Conservation (phyloP, 2,888 invertebrate species). For the Caenorhabditis plicata region DNA sequence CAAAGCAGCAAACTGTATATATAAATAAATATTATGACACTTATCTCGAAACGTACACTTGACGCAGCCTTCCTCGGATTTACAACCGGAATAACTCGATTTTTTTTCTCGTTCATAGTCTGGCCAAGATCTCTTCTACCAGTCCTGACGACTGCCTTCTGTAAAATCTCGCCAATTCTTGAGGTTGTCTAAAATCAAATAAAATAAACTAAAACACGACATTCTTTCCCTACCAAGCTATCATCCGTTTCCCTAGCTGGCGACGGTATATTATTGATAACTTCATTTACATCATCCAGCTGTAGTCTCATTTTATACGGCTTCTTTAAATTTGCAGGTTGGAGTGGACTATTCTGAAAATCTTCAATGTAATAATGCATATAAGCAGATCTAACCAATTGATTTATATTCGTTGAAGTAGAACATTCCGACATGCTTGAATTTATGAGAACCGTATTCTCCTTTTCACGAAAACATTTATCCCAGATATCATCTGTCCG, state of each 20-base stretch:
- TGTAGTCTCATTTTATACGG: constrained; percentile 22
- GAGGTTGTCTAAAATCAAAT: constrained; percentile 13
- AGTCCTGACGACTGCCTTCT: constrained; percentile 19
- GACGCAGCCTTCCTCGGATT: constrained; percentile 11
- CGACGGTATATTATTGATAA: constrained; percentile 16
- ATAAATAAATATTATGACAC: neutral
- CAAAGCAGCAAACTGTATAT: too few relatives aligned
- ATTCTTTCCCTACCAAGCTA: constrained; percentile 3
- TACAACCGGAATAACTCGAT: neutral
- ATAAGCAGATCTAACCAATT: too few relatives aligned
- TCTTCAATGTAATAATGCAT: too few relatives aligned
- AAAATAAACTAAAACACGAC: too few relatives aligned
- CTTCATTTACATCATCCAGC: constrained; percentile 8
- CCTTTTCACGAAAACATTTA: constrained; percentile 8
- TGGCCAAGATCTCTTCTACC: too few relatives aligned
- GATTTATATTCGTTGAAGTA: constrained; percentile 21
- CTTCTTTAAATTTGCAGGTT: constrained; percentile 15
- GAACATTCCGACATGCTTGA: constrained; percentile 7
- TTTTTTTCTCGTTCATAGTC: too few relatives aligned
- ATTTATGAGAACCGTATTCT: constrained; percentile 4
- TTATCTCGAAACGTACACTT: constrained; percentile 5
- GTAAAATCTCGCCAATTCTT: constrained; percentile 13
- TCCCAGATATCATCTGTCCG: constrained; percentile 24
- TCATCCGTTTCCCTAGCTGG: constrained; percentile 7
- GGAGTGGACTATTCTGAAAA: too few relatives aligned